These are phyloP conservation scores for Atta colombica DNA, from an alignment of 1,140 invertebrate species.

Conservation along the genomic window DNA sequence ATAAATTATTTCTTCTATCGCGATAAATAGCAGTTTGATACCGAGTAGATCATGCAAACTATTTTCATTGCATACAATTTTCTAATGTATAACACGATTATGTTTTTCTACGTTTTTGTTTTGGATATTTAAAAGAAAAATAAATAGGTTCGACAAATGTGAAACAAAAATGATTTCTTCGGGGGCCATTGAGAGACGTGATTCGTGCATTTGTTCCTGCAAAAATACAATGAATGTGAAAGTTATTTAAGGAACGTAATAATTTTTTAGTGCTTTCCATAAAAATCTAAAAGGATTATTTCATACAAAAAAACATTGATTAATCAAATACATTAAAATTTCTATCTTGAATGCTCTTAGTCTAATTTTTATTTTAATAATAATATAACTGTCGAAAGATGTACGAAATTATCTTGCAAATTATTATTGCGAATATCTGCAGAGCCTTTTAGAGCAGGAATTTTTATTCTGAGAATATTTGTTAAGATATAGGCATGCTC, in stretches of 20 bases:
- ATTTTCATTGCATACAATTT: conserved; percentile 26
- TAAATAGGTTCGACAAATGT: background rate
- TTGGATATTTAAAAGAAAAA: conserved; percentile 32
- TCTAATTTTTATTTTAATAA: background rate
- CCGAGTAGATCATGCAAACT: background rate
- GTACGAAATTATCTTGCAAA: background rate
- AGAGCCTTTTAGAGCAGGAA: background rate
- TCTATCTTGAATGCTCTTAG: too few species aligned
- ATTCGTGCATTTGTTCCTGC: background rate
- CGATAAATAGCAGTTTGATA: conserved; percentile 45
- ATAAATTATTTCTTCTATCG: conserved; percentile 7
- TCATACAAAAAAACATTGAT: background rate
- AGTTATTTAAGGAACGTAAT: background rate
- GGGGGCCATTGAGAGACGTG: background rate
- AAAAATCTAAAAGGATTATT: background rate
- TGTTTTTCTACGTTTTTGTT: background rate
- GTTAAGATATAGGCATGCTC: background rate
- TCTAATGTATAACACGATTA: background rate
- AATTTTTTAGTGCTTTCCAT: background rate
- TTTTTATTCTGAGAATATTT: background rate
- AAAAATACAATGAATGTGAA: background rate
- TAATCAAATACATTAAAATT: background rate
- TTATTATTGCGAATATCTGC: background rate
- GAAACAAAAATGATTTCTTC: background rate
- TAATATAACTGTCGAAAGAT: background rate